These are phyloP conservation scores for Octomys mimax DNA, from an alignment of 2,797 vertebrate species.

Conservation along the genomic window DNA sequence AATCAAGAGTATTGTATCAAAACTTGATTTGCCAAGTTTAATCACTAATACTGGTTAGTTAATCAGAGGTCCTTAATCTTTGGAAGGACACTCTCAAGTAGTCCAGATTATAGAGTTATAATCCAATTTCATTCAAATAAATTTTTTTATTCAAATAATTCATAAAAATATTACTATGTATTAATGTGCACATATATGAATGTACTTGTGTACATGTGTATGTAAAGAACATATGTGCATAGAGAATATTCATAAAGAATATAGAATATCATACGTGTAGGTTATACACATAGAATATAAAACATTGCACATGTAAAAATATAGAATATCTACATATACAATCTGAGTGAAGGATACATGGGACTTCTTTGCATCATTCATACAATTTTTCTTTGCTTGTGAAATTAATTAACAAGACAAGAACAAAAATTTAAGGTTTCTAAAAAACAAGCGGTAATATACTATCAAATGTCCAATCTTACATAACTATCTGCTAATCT, in stretches of 20 bases:
- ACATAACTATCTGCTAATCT: too few relatives aligned
- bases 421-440: too few relatives aligned
- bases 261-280: background rate
- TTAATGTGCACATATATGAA: background rate
- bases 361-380: background rate
- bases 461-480: too few relatives aligned
- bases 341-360: background rate
- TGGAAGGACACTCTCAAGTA: background rate
- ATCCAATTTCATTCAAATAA: background rate
- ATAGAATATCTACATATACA: background rate
- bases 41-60: background rate
- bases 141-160: background rate
- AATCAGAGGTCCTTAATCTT: background rate
- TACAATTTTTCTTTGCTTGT: background rate
- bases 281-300: background rate
- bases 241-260: background rate
- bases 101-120: background rate
- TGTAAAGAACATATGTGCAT: background rate
- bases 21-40: background rate
- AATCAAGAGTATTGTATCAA: background rate
- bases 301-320: background rate
- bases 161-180: background rate
- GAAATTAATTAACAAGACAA: conserved; percentile 24
- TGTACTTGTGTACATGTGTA: background rate
- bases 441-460: too few relatives aligned